Evolutionary conservation across 1,140 invertebrate genomes (phyloP).

Genomic region (Zaprionus camerounensis): DNA sequence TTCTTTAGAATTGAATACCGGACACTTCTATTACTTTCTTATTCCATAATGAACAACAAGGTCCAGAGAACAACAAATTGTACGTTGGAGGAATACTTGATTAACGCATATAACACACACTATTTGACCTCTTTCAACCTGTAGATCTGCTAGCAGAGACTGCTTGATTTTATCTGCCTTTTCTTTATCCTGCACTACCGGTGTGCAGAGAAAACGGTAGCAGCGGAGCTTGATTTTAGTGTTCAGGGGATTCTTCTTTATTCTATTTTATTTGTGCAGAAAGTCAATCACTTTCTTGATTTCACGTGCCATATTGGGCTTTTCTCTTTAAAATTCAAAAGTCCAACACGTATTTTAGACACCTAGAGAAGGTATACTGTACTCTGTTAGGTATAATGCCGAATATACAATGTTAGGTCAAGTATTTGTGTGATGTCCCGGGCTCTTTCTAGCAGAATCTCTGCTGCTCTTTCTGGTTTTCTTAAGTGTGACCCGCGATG

Average conservation of each 20-base stretch:
- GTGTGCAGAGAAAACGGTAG: constrained; percentile 98
- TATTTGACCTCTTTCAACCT: constrained; percentile 93
- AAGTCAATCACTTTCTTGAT: constrained; percentile 99
- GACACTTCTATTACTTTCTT: constrained; percentile 15
- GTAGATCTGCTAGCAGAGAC: constrained; percentile 92
- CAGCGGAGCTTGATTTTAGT: constrained; percentile 99
- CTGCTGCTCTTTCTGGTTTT: too few species aligned
- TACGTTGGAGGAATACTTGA: constrained; percentile 17
- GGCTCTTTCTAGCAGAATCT: too few species aligned
- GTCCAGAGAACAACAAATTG: constrained; percentile 5
- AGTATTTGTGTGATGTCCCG: too few species aligned
- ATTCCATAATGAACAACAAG: constrained; percentile 32
- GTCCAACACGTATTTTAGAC: constrained; percentile 20
- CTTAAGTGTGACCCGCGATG: too few species aligned
- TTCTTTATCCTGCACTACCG: constrained; percentile 98
- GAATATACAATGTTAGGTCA: too few species aligned
- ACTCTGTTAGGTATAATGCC: too few species aligned
- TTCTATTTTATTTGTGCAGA: constrained; percentile 97
- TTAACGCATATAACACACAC: constrained; percentile 65
- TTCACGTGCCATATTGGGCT: constrained; percentile 93
- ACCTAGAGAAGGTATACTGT: background rate
- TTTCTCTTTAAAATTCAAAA: constrained; percentile 25
- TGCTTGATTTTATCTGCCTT: constrained; percentile 99
- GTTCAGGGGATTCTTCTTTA: constrained; percentile 96
- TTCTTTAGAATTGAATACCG: too few species aligned